These are phyloP conservation scores for Apis dorsata DNA, from an alignment of 1,140 invertebrate genomes.

Conservation along the genomic window DNA sequence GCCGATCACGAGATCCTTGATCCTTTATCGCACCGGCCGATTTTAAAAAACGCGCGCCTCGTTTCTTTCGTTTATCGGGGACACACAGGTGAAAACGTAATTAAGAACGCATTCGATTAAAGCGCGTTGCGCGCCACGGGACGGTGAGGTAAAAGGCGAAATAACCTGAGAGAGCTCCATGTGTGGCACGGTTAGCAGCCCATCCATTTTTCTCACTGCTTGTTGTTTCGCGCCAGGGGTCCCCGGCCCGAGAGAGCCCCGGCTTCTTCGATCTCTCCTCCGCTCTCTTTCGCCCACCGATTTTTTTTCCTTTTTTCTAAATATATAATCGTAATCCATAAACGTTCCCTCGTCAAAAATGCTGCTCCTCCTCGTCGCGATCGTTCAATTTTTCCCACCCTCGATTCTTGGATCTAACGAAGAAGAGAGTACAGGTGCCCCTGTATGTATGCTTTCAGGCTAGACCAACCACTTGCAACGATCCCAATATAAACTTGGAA, in stretches of 20 bases:
- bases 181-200: constrained; percentile 80
- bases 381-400: no score
- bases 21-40: not conserved
- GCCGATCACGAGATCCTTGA: not conserved
- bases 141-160: constrained; percentile 64
- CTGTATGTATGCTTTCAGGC: no score
- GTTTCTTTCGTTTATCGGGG: constrained; percentile 30
- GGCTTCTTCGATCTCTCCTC: constrained; percentile 66
- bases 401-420: no score
- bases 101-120: constrained; percentile 65
- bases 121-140: constrained; percentile 57
- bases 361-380: not conserved
- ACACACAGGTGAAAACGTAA: constrained; percentile 64
- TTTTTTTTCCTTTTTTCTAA: no score
- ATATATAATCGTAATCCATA: constrained; percentile 5
- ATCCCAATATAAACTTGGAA: not conserved
- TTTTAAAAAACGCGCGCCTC: not conserved
- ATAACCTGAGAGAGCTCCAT: constrained; percentile 75
- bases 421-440: not conserved
- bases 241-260: constrained; percentile 54
- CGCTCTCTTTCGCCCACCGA: not conserved
- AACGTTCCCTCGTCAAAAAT: not conserved
- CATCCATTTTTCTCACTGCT: constrained; percentile 81
- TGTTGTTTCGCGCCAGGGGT: constrained; percentile 79
- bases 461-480: no score